phyloP scores from a whole-genome alignment of 2,888 invertebrate genomes.

The Acleris laterana region DNA sequence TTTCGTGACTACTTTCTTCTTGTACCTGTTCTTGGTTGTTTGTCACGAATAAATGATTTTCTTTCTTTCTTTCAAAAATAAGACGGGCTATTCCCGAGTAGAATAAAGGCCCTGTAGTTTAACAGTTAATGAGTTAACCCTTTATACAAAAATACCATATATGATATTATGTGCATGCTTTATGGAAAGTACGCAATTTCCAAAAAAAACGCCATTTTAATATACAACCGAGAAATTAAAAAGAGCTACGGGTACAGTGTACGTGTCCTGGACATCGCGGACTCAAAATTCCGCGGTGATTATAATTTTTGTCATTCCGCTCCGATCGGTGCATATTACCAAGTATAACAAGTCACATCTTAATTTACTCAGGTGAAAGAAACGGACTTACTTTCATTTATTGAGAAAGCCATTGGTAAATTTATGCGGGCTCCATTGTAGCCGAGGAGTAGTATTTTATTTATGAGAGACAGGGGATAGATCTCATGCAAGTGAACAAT shows the following conservation, averaged over 20 bases:
- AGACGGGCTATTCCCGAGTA: no score
- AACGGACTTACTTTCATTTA: constrained; percentile 55
- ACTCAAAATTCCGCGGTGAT: constrained; percentile 17
- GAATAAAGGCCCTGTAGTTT: no score
- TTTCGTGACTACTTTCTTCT: no score
- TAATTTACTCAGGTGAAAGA: constrained; percentile 42
- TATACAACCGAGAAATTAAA: not conserved
- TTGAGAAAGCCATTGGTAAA: constrained; percentile 54
- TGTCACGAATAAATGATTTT: no score
- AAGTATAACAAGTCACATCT: constrained; percentile 29
- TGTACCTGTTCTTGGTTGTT: no score
- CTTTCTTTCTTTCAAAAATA: no score
- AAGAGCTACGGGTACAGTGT: not conserved
- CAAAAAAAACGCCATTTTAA: no score
- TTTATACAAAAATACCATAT: no score
- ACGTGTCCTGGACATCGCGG: constrained; percentile 14
- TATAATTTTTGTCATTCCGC: constrained; percentile 15
- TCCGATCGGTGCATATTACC: constrained; percentile 26
- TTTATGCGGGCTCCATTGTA: constrained; percentile 53
- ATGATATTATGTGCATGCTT: no score
- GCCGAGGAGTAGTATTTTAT: constrained; percentile 48
- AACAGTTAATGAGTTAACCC: no score
- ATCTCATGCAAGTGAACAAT: constrained; percentile 9
- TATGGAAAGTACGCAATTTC: no score
- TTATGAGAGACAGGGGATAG: constrained; percentile 23